These are phyloP conservation scores for Reinhardtius hippoglossoides DNA, from an alignment of 2,113 vertebrate genomes.

Conservation along the genomic window DNA sequence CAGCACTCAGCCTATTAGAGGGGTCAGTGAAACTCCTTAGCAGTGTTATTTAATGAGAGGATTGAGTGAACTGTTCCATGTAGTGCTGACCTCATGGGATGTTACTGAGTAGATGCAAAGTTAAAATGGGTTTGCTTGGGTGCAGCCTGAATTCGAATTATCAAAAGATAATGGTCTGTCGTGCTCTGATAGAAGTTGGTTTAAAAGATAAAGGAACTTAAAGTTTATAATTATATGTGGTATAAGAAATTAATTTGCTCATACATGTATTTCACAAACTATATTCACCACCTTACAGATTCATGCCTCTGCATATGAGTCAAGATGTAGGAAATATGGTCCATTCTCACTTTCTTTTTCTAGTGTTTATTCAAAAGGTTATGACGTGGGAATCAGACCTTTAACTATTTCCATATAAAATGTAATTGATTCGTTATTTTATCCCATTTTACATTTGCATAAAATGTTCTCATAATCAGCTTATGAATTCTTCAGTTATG, in stretches of 20 bases:
- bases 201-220: background rate
- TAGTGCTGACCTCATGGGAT: slow-evolving; percentile 18
- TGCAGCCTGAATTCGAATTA: background rate
- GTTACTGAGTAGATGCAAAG: background rate
- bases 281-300: background rate
- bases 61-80: slow-evolving; percentile 22
- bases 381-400: background rate
- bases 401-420: background rate
- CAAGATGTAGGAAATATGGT: background rate
- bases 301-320: too few species aligned
- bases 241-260: too few species aligned
- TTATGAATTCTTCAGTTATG: background rate
- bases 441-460: background rate
- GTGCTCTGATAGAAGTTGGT: background rate
- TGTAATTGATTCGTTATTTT: background rate
- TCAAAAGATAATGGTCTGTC: background rate
- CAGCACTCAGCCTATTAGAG: slow-evolving; percentile 26
- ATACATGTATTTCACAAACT: background rate
- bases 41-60: slow-evolving; percentile 36
- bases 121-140: background rate
- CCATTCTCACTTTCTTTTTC: too few species aligned
- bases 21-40: slow-evolving; percentile 8
- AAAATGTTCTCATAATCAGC: background rate
- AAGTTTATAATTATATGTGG: too few species aligned
- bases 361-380: background rate